Conservation (phyloP, 2,113 vertebrate species). For the Haplotaxodon microlepis region DNA sequence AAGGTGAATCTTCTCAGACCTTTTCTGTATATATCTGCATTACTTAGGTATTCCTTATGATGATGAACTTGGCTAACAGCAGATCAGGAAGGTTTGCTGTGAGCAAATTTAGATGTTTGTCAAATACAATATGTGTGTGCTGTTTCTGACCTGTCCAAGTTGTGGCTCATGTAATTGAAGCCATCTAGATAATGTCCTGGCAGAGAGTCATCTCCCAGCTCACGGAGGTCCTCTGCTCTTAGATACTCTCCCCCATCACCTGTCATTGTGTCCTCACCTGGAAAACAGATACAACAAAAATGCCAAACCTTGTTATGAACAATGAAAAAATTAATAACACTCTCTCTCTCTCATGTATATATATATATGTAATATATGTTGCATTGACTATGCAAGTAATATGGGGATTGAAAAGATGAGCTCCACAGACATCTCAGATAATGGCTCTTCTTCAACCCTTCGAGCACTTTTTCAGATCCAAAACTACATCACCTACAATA, state of each 20-base stretch:
- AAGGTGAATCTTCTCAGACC: background rate
- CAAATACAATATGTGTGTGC: background rate
- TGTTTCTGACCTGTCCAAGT: conserved; percentile 82
- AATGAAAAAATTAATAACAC: background rate
- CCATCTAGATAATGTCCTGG: conserved; percentile 91
- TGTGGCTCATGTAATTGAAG: conserved; percentile 90
- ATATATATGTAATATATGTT: background rate
- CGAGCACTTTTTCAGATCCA: conserved; percentile 32
- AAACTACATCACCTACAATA: background rate
- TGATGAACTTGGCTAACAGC: background rate
- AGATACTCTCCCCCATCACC: conserved; percentile 95
- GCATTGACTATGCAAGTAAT: background rate
- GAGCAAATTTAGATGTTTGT: background rate
- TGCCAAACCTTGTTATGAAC: background rate
- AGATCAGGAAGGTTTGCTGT: background rate
- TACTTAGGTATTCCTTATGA: background rate
- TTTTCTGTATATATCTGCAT: background rate
- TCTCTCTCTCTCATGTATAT: background rate
- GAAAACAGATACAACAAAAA: background rate
- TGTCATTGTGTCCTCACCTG: conserved; percentile 96
- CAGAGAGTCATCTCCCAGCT: conserved; percentile 93
- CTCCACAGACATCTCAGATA: conserved; percentile 48
- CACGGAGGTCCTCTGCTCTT: conserved; percentile 89
- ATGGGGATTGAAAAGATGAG: background rate
- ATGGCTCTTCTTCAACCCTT: conserved; percentile 48